These are phyloP conservation scores for Corbicula japonica DNA, from an alignment of 2,888 invertebrate species.

Conservation along the genomic window DNA sequence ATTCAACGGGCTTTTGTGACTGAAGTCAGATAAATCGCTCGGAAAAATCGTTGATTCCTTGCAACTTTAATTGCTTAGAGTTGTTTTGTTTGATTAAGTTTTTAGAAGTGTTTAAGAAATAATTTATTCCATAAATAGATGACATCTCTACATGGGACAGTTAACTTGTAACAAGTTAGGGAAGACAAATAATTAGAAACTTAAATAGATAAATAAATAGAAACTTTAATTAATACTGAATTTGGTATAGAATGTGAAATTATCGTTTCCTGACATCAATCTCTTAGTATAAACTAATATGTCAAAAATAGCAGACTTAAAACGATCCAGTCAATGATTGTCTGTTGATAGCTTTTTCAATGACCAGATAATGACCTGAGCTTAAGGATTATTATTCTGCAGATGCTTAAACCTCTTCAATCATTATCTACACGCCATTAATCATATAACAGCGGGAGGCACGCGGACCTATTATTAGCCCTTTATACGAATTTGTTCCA, in stretches of 20 bases:
- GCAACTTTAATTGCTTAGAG: too few relatives aligned
- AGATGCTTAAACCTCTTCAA: conserved; percentile 41
- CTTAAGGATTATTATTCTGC: conserved; percentile 40
- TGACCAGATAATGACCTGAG: neutral
- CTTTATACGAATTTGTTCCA: conserved; percentile 38
- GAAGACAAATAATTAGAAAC: neutral
- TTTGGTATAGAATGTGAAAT: neutral
- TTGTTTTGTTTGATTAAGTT: too few relatives aligned
- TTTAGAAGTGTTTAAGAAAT: too few relatives aligned
- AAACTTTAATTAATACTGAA: neutral
- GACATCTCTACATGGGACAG: too few relatives aligned
- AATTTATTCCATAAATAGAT: too few relatives aligned
- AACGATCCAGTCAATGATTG: neutral
- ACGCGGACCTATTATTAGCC: conserved; percentile 44
- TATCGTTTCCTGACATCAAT: too few relatives aligned
- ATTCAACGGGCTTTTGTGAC: too few relatives aligned
- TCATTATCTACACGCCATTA: conserved; percentile 59
- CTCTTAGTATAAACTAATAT: too few relatives aligned
- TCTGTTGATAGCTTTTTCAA: neutral
- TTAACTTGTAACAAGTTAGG: neutral
- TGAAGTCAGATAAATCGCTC: too few relatives aligned
- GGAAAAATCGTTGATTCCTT: too few relatives aligned
- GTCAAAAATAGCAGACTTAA: neutral
- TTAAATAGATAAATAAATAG: neutral
- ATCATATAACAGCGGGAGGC: conserved; percentile 56